Percentiles rank a stretch among this genome's conserved stretches.
phyloP scores from a whole-genome alignment of 2,888 invertebrate species.

The Physocephala rufipes region DNA sequence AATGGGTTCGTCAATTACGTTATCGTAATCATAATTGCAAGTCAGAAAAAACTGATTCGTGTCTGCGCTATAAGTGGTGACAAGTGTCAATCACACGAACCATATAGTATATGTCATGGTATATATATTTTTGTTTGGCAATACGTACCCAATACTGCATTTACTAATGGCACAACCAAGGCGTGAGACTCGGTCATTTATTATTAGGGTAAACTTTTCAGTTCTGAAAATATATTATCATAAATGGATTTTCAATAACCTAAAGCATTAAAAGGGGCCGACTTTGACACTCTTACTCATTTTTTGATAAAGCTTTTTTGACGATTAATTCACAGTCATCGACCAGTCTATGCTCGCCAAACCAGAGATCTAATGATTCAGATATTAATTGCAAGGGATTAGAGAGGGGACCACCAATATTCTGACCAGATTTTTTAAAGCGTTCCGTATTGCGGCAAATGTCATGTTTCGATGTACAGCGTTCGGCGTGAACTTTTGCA shows the following conservation, averaged over 20 bases:
- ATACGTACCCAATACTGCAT: not conserved
- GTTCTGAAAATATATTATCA: too few relatives aligned
- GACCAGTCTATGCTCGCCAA: not conserved
- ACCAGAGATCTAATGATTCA: not conserved
- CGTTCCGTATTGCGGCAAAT: slow-evolving; percentile 40
- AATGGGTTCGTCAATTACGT: not conserved
- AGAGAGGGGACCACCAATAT: slow-evolving; percentile 29
- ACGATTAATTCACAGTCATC: not conserved
- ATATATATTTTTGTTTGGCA: too few relatives aligned
- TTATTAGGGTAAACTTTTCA: slow-evolving; percentile 8
- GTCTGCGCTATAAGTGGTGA: too few relatives aligned
- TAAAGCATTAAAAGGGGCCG: too few relatives aligned
- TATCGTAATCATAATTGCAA: slow-evolving; percentile 19
- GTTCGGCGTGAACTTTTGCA: slow-evolving; percentile 40
- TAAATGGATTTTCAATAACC: too few relatives aligned
- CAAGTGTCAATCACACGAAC: too few relatives aligned
- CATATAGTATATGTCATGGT: too few relatives aligned
- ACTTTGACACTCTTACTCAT: not conserved
- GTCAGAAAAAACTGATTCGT: not conserved
- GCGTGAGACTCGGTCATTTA: slow-evolving; percentile 23
- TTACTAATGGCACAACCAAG: slow-evolving; percentile 20
- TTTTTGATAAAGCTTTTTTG: not conserved
- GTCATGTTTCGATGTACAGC: slow-evolving; percentile 37
- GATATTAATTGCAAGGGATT: too few relatives aligned
- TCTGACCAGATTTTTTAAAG: slow-evolving; percentile 40